Conservation (phyloP, 2,888 invertebrate genomes). For the Aphidoletes aphidimyza region DNA sequence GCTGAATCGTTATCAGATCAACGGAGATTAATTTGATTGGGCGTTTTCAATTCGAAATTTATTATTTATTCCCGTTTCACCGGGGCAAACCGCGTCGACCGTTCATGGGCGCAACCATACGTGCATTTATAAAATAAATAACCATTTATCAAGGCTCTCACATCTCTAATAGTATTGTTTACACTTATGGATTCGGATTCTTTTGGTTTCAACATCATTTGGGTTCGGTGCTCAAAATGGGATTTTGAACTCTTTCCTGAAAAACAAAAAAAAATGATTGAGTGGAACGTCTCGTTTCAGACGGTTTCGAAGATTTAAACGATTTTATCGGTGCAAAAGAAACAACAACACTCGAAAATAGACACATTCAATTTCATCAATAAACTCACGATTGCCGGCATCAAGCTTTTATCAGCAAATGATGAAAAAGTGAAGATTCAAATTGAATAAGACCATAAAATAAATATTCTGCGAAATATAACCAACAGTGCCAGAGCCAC, state of each 20-base stretch:
- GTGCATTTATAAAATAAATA: conserved; percentile 39
- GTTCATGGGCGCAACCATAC: conserved; percentile 31
- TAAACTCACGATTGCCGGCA: conserved; percentile 32
- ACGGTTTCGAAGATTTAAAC: too few species aligned
- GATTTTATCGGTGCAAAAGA: not conserved
- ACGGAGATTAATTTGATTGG: conserved; percentile 41
- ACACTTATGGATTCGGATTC: not conserved
- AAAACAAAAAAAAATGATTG: conserved; percentile 8
- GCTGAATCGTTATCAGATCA: conserved; percentile 31
- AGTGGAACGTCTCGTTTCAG: too few species aligned
- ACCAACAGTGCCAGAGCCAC: not conserved
- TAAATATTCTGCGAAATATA: conserved; percentile 11
- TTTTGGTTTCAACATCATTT: not conserved
- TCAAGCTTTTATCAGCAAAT: not conserved
- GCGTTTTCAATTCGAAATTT: conserved; percentile 26
- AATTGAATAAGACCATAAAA: conserved; percentile 44
- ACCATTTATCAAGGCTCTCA: not conserved
- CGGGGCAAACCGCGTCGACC: not conserved
- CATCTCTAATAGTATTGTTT: conserved; percentile 28
- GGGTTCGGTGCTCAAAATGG: not conserved
- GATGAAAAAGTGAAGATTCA: conserved; percentile 2
- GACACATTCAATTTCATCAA: conserved; percentile 20
- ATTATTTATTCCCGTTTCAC: not conserved
- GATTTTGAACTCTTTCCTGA: not conserved
- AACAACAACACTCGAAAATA: not conserved